Evolutionary conservation across 2,888 invertebrate species (phyloP).

Genomic region (Erpobdella octoculata): DNA sequence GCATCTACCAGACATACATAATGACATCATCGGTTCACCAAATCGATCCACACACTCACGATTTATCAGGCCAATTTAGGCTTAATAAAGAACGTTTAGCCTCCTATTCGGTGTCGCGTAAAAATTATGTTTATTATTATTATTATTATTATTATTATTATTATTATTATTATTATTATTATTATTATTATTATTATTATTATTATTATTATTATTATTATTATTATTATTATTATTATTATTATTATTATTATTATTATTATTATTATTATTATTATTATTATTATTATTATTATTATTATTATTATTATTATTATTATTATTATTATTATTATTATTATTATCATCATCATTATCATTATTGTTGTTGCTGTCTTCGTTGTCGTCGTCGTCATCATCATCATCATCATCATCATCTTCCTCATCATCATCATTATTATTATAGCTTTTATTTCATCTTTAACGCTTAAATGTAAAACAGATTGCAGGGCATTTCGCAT

Average conservation of each 20-base stretch:
- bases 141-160: slow-evolving; percentile 8
- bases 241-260: slow-evolving; percentile 11
- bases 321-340: neutral
- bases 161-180: neutral
- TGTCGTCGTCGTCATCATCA: neutral
- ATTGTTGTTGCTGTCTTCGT: neutral
- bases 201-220: slow-evolving; percentile 11
- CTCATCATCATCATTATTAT: neutral
- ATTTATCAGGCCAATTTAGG: too few species aligned
- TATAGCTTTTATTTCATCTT: neutral
- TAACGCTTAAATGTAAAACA: too few species aligned
- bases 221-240: slow-evolving; percentile 6
- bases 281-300: slow-evolving; percentile 3
- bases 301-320: neutral
- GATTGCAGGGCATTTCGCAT: too few species aligned
- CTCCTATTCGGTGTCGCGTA: too few species aligned
- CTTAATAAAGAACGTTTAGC: too few species aligned
- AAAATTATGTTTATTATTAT: neutral
- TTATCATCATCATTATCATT: neutral
- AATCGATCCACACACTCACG: too few species aligned
- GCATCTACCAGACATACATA: too few species aligned
- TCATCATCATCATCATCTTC: neutral
- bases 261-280: slow-evolving; percentile 6
- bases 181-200: slow-evolving; percentile 2
- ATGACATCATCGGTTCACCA: too few species aligned